Base-by-base conservation (phyloP, 2,113 vertebrate species). In the Octodon degus region DNA sequence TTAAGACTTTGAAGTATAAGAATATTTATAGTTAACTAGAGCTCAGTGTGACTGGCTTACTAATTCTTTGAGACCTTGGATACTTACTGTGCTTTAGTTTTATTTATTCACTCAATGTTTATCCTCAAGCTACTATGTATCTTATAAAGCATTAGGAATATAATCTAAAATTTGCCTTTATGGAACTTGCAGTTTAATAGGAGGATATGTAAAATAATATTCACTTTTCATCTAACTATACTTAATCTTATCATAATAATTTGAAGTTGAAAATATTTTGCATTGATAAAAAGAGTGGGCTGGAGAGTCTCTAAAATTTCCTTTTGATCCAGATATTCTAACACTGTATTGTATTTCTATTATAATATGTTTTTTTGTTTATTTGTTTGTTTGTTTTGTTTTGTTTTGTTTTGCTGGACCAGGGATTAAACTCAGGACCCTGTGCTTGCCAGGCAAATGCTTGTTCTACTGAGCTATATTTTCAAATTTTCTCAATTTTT, bases 41-140 rank as follows among this genome's bases (percentile, higher is more conserved):
- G 63, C 63, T 89, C 24, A 47, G n/a, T 12, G 34, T n/a, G 4
- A 37, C 30, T 63, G 22, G 17, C 2, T 16, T 37, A 30, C 2
- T 47, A 86, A n/a, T 5, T 90, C 89, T 85, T 30, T 58, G 86
- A 94, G 34, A 60, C 70, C 32, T 94, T 91, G 14, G 22, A 53
- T 70, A 47, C 16, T 50, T 40, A 82, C 2, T 94, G 2, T 62
- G 5, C 2, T 14, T 91, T 7, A 3, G 9, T 91, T 82, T 89
- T 9, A 32, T 19, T 90, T 80, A 91, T 22, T 86, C 50, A 74
- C 53, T 79, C 37, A 84, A 20, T 6, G 32, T n/a, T 85, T 72
- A 62, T 34, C n/a, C 3, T 62, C 22, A 62, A 24, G 3, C 37
- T 13, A 17, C 0, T 16, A 3, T 53, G 4, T 20, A 32, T 74